Evolutionary conservation across 2,888 invertebrate genomes (phyloP), one percentile per base, ranked within the genome.

Genomic region (Napeogenes inachia): DNA sequence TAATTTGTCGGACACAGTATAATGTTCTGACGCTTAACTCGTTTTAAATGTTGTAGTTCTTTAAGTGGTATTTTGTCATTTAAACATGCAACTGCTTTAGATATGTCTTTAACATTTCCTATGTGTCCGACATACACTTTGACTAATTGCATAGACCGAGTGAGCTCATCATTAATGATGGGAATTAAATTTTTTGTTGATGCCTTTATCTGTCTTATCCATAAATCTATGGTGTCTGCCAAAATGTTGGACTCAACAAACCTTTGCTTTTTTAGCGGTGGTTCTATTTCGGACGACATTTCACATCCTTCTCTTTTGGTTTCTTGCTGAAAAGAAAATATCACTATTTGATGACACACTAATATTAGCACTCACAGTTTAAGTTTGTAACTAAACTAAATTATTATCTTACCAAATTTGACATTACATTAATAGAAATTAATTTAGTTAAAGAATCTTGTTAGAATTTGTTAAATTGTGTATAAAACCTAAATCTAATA

Each of bases 21-120:
- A 0, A 96, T 85, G 33, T 92, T 90, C 54, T 84, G 91, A 5
- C 92, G 91, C 50, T 91, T 89, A 1, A 95, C 94, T 67, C 96
- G 91, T 78, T 97, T 97, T 21, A 97, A 84, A 82, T 96, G 95
- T 55, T 91, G 91, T 10, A 95, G 83, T 13, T 91, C 87, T 13
- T 91, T 89, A 4, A 95, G 73, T 0, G 95, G 93, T 46, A 93
- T 71, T 38, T 89, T 87, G 38, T 92, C 85, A 69, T 93, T 93
- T 13, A 95, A 79, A 50, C 91, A 80, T 33, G 84, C 71, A 53
- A 97, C 93, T 0, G 93, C 87, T 63, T 82, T 87, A 0, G 95
- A 95, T 53, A 93, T 93, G 13, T 91, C 82, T 74, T 92, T 93
- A 32, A 91, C 91, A 62, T 94, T 89, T 60, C 85, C 89, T 30